Conservation (phyloP, 2,888 invertebrate species). For the Mongoloraphidia duomilia region DNA sequence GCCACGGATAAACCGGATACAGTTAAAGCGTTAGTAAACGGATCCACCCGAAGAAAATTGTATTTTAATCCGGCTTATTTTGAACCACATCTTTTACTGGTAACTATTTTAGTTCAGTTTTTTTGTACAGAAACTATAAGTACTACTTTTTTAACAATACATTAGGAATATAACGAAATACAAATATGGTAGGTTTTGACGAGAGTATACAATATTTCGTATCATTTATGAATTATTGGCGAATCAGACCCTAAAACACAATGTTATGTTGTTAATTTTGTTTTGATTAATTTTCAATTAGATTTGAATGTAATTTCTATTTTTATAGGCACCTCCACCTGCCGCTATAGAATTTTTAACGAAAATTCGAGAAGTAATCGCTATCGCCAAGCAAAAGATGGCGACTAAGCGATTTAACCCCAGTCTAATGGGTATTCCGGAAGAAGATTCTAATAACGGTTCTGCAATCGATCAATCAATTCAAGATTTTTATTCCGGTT, state of each 20-base stretch:
- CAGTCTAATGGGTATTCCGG: conserved; percentile 63
- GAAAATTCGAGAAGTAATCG: conserved; percentile 81
- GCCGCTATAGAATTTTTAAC: conserved; percentile 79
- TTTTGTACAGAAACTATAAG: conserved; percentile 2
- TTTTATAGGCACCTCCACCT: conserved; percentile 71
- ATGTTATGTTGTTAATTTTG: background rate
- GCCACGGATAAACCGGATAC: conserved; percentile 49
- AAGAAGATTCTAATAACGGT: conserved; percentile 48
- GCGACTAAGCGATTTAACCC: conserved; percentile 66
- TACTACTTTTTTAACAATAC: background rate
- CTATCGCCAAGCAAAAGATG: conserved; percentile 82
- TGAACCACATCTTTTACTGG: conserved; percentile 70
- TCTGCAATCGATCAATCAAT: conserved; percentile 30
- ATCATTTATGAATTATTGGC: too few species aligned
- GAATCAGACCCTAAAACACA: too few species aligned
- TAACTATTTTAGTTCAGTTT: conserved; percentile 29
- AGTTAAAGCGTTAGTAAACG: conserved; percentile 45
- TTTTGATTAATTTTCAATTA: too few species aligned
- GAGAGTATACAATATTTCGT: too few species aligned
- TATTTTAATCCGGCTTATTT: conserved; percentile 88
- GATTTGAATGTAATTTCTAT: conserved; percentile 8
- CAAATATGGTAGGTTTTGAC: too few species aligned
- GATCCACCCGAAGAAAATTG: conserved; percentile 60
- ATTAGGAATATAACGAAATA: conserved; percentile 2
- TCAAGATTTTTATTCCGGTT: conserved; percentile 27